Conservation (phyloP, 53 echinoderm and acorn worm species). For the Mesocentrotus franciscanus region DNA sequence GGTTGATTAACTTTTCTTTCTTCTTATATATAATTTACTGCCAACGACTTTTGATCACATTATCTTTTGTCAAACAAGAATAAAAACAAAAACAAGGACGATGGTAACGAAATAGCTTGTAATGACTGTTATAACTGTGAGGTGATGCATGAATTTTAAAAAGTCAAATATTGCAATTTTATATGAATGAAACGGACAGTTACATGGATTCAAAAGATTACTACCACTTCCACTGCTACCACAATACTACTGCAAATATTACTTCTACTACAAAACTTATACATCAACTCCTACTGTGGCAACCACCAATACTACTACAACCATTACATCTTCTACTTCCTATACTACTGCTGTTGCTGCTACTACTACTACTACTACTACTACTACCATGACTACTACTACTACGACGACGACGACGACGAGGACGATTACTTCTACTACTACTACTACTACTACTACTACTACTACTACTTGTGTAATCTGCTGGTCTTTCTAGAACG, state of each 20-base stretch:
- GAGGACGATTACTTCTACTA: background rate
- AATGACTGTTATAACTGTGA: too few relatives aligned
- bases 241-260: background rate
- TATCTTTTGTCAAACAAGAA: too few relatives aligned
- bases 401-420: background rate
- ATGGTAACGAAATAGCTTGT: too few relatives aligned
- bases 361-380: conserved; percentile 12
- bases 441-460: conserved; percentile 23
- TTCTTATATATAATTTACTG: too few relatives aligned
- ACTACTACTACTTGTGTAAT: background rate
- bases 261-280: background rate
- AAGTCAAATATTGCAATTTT: too few relatives aligned
- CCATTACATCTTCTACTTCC: background rate
- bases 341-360: background rate
- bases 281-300: background rate
- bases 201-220: background rate
- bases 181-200: too few relatives aligned
- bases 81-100: too few relatives aligned
- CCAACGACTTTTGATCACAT: too few relatives aligned
- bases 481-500: background rate
- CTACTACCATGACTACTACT: background rate
- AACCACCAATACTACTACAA: background rate
- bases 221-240: background rate
- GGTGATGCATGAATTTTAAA: too few relatives aligned
- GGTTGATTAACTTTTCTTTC: too few relatives aligned